phyloP scores from a whole-genome alignment of 53 echinoderm and acorn worm genomes.

The Apostichopus leukothele region DNA sequence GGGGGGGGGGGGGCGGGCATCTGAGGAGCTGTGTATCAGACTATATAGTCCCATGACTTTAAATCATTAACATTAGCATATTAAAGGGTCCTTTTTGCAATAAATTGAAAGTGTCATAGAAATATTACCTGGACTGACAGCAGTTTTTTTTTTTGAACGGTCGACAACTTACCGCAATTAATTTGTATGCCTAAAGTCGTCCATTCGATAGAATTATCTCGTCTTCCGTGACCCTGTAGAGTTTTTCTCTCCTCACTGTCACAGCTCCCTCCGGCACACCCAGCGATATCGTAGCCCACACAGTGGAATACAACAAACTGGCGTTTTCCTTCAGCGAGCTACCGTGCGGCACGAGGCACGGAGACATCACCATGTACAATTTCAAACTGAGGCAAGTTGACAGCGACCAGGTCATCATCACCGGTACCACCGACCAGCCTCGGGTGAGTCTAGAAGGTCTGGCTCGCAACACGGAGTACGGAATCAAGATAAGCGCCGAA shows the following conservation, averaged over 20 bases:
- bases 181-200: too few relatives aligned
- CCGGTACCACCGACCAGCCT: not conserved
- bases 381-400: conserved; percentile 4
- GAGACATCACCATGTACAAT: not conserved
- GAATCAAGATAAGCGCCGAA: conserved; percentile 18
- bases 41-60: too few relatives aligned
- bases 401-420: not conserved
- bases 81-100: too few relatives aligned
- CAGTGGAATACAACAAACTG: conserved; percentile 1
- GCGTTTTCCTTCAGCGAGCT: conserved; percentile 11
- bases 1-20: too few relatives aligned
- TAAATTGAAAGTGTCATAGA: too few relatives aligned
- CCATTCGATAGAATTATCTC: too few relatives aligned
- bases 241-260: not conserved
- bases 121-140: too few relatives aligned
- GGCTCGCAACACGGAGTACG: conserved; percentile 5
- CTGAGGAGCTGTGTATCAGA: too few relatives aligned
- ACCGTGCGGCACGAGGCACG: conserved; percentile 28
- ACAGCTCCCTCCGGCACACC: conserved; percentile 28
- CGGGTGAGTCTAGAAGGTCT: not conserved
- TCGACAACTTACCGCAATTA: too few relatives aligned
- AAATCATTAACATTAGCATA: too few relatives aligned
- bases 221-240: too few relatives aligned
- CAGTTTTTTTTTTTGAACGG: too few relatives aligned
- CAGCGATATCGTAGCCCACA: not conserved